These are phyloP conservation scores for Papilio glaucus DNA, from an alignment of 1,140 invertebrate species.

Conservation along the genomic window DNA sequence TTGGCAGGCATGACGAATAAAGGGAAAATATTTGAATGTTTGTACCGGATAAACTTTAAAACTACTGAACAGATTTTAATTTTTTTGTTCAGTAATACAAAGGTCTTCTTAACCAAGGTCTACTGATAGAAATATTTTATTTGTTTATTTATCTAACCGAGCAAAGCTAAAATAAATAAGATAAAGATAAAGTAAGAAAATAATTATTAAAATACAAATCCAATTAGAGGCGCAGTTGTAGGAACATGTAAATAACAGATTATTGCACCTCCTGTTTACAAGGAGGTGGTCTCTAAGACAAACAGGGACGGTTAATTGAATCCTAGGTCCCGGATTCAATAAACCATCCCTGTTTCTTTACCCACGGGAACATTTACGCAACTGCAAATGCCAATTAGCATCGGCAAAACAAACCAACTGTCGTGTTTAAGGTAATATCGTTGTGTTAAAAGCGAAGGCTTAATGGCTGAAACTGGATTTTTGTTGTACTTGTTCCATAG, in stretches of 20 bases:
- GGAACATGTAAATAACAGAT: background rate
- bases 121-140: too few species aligned
- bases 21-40: too few species aligned
- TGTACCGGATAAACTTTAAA: too few species aligned
- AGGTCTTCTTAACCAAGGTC: too few species aligned
- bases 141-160: too few species aligned
- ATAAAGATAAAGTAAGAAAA: too few species aligned
- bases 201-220: background rate
- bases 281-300: background rate
- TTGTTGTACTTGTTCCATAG: too few species aligned
- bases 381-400: constrained; percentile 17
- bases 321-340: background rate
- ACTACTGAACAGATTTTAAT: too few species aligned
- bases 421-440: background rate
- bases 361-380: constrained; percentile 12
- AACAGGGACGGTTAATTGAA: background rate
- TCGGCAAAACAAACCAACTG: background rate
- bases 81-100: too few species aligned
- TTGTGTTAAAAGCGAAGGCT: background rate
- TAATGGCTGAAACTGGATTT: constrained; percentile 2
- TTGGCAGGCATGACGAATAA: too few species aligned
- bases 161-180: too few species aligned
- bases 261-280: background rate
- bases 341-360: too few species aligned
- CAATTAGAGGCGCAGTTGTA: background rate